Evolutionary conservation across 2,797 vertebrate genomes (phyloP), one percentile per base, ranked within the genome.

Genomic region (Clarias pachynema): DNA sequence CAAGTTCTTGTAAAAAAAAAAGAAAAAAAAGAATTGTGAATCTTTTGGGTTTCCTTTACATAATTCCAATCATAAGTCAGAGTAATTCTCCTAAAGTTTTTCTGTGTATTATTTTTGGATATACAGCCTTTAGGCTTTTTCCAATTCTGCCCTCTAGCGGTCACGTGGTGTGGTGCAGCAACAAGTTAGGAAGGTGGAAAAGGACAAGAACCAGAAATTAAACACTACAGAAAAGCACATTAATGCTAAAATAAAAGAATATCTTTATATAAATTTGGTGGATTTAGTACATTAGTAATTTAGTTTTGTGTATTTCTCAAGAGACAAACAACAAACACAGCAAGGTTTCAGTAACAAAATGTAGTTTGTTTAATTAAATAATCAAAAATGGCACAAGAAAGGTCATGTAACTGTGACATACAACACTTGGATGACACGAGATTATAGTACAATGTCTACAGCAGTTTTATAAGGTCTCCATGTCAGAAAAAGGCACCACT

Each of bases 341-440:
- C 68, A 49, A 72, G 29, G 44, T 3, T 84, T 91, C 74, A 69
- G 82, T 91, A 89, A 88, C 85, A 91, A 91, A 91, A 91, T 89
- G 89, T 87, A 89, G 88, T 89, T 80, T 73, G 90, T 90, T 91
- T 91, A 89, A 90, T 90, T 90, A 90, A 90, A 90, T 90, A 90
- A 86, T 86, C 84, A 88, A 90, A 90, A 89, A 89, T 90, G 87
- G 88, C 90, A 90, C 90, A 81, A 88, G 83, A 89, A 80, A 90
- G 69, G 86, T 90, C 81, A 90, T 87, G 87, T 89, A 87, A 89
- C 88, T 87, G 87, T 88, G 88, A 89, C 87, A 89, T 87, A 89
- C 89, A 89, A 88, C 87, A 87, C 88, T 84, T 82, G 79, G 84
- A 90, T 88, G 87, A 90, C 88, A 90, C 87, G 75, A 89, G 79